phyloP scores from a whole-genome alignment of 2,797 vertebrate species.

The Rhodeus uyekii region DNA sequence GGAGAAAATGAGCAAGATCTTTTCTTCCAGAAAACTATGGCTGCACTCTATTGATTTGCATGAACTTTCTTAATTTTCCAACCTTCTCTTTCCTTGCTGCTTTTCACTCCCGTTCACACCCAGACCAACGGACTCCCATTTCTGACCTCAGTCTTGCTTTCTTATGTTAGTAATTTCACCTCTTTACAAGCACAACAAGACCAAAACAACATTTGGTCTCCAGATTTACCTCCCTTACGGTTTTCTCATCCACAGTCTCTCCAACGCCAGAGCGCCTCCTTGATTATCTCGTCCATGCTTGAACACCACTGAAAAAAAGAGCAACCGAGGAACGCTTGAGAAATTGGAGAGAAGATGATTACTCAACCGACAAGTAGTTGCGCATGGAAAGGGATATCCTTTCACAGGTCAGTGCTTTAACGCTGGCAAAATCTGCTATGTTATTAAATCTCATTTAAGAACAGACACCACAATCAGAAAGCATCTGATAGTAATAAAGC shows the following conservation, averaged over 20 bases:
- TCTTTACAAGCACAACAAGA: slow-evolving; percentile 38
- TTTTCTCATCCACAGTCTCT: slow-evolving; percentile 59
- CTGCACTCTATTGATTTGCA: background rate
- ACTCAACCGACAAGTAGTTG: slow-evolving; percentile 38
- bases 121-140: slow-evolving; percentile 28
- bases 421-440: slow-evolving; percentile 39
- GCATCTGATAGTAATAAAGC: slow-evolving; percentile 36
- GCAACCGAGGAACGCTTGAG: background rate
- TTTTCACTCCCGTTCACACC: background rate
- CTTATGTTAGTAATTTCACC: slow-evolving; percentile 45
- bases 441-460: slow-evolving; percentile 40
- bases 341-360: slow-evolving; percentile 39
- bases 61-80: background rate
- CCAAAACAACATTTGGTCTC: slow-evolving; percentile 52
- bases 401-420: slow-evolving; percentile 34
- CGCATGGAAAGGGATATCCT: slow-evolving; percentile 34
- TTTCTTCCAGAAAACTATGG: background rate
- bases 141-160: slow-evolving; percentile 39
- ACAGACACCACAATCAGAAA: slow-evolving; percentile 37
- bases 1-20: background rate
- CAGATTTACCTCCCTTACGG: slow-evolving; percentile 47
- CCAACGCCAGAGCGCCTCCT: slow-evolving; percentile 36
- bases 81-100: background rate
- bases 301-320: slow-evolving; percentile 34
- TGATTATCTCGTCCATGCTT: slow-evolving; percentile 39